Evolutionary conservation across 2,797 vertebrate genomes (phyloP).

Genomic region (Scyliorhinus canicula): DNA sequence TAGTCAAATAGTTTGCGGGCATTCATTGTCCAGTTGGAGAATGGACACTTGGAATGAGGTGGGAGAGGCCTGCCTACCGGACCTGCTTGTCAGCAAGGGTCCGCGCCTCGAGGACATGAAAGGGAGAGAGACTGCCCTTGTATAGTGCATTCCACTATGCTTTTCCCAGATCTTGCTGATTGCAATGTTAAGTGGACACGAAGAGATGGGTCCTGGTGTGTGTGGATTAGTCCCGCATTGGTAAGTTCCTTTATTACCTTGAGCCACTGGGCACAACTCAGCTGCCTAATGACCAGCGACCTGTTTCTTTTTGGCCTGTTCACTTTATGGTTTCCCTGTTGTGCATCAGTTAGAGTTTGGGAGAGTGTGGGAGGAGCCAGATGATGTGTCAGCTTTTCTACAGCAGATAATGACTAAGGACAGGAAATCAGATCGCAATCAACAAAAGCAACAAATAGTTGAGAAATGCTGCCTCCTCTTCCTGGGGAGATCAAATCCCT

Average conservation of each 20-base stretch:
- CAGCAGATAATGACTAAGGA: no score
- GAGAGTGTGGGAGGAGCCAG: neutral
- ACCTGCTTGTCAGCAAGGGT: neutral
- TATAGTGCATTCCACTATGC: neutral
- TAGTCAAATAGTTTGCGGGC: neutral
- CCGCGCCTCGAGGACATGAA: neutral
- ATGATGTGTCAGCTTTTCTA: neutral
- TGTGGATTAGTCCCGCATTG: neutral
- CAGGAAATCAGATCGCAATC: neutral
- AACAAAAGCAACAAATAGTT: neutral
- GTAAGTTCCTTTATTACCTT: no score
- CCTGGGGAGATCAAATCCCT: neutral
- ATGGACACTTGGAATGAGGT: neutral
- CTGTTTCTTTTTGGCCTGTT: neutral
- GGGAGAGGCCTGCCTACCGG: neutral
- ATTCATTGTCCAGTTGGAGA: neutral
- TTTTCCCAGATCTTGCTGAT: neutral
- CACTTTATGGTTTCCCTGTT: neutral
- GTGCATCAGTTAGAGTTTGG: neutral
- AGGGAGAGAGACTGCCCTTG: neutral
- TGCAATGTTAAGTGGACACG: neutral
- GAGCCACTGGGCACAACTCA: neutral
- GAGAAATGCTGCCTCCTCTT: neutral
- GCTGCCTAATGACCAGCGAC: neutral
- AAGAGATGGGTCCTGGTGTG: neutral